A percentile compares a stretch with the other conserved stretches of the same genome.
These are phyloP conservation scores for Carpatolechia fugitivella DNA, from an alignment of 2,888 invertebrate genomes.

Conservation along the genomic window DNA sequence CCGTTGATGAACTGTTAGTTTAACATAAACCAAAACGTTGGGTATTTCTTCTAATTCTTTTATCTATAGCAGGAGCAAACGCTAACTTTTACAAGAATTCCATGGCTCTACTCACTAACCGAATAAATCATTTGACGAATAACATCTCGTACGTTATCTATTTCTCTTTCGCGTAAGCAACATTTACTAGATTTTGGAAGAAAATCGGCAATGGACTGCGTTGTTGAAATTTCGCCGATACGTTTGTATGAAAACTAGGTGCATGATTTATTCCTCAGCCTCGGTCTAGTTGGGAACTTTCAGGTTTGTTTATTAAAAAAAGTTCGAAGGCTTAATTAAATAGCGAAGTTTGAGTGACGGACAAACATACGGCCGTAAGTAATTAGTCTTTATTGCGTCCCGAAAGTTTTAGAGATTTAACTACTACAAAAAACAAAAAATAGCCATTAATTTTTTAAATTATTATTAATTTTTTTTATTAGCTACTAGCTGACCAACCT, in stretches of 20 bases:
- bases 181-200: background rate
- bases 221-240: background rate
- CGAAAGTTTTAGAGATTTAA: background rate
- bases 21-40: too few relatives aligned
- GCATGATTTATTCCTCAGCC: slow-evolving; percentile 1
- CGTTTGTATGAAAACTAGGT: background rate
- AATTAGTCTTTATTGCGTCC: background rate
- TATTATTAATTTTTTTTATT: too few relatives aligned
- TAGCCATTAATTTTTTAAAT: too few relatives aligned
- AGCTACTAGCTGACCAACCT: too few relatives aligned
- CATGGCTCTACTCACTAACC: slow-evolving; percentile 10
- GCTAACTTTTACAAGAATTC: slow-evolving; percentile 10
- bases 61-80: background rate
- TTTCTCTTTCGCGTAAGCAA: background rate
- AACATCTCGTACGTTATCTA: background rate
- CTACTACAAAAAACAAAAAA: too few relatives aligned
- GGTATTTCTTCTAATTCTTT: too few relatives aligned
- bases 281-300: slow-evolving; percentile 8
- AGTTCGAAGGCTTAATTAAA: slow-evolving; percentile 10
- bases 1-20: too few relatives aligned
- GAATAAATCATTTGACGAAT: background rate
- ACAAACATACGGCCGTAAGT: background rate
- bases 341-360: background rate
- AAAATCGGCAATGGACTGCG: background rate
- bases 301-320: slow-evolving; percentile 13